Evolutionary conservation across 2,113 vertebrate species (phyloP).

Genomic region (Urocolius indicus): DNA sequence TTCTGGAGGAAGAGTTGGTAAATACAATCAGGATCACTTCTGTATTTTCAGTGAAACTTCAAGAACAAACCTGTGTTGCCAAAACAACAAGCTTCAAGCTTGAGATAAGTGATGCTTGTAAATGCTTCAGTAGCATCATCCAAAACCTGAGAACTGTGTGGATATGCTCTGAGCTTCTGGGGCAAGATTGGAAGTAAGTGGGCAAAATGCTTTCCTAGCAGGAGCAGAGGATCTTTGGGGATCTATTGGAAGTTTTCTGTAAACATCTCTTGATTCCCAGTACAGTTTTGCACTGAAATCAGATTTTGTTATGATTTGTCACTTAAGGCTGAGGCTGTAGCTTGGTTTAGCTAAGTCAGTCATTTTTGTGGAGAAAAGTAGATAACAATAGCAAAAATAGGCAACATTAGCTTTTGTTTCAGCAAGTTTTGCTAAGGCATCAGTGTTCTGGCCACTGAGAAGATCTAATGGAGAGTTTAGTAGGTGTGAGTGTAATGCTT

Average conservation of each 20-base stretch:
- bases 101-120: neutral
- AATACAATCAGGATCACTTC: neutral
- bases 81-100: neutral
- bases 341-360: neutral
- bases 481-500: neutral
- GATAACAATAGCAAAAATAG: neutral
- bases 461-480: neutral
- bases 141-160: neutral
- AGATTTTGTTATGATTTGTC: neutral
- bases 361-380: neutral
- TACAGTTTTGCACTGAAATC: neutral
- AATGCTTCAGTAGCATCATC: neutral
- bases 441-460: neutral
- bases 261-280: neutral
- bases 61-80: neutral
- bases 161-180: neutral
- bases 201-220: neutral
- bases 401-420: neutral
- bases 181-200: neutral
- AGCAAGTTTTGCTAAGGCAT: neutral
- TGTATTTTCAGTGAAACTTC: neutral
- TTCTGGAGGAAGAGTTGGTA: neutral
- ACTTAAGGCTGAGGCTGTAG: neutral
- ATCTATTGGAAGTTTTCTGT: neutral
- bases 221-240: neutral